A percentile compares a stretch with the other conserved stretches of the same genome.
phyloP scores from a whole-genome alignment of 2,113 vertebrate species.

The Melanotaenia duboulayi region DNA sequence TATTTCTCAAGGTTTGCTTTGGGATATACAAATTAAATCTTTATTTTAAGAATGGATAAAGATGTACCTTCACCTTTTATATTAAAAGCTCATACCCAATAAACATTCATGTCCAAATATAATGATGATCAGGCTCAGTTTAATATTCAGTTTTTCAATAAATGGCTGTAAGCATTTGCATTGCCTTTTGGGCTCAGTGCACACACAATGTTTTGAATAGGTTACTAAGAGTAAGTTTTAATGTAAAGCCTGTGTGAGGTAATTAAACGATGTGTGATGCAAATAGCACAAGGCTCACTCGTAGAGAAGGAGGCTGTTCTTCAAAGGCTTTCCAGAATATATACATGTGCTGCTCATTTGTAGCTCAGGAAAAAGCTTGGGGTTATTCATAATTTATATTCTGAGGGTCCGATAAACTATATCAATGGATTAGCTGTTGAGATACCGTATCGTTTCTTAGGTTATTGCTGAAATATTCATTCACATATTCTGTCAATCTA shows the following conservation, averaged over 20 bases:
- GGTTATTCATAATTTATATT: constrained; percentile 55
- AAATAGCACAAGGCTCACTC: constrained; percentile 31
- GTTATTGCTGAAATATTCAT: constrained; percentile 68
- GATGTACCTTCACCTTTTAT: background rate
- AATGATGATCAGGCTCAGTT: background rate
- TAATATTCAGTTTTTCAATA: background rate
- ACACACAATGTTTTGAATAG: constrained; percentile 4
- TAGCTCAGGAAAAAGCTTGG: constrained; percentile 37
- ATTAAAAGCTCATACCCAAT: background rate
- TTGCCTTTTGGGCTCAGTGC: background rate
- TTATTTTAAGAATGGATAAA: background rate
- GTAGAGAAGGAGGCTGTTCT: constrained; percentile 22
- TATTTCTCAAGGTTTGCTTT: constrained; percentile 13
- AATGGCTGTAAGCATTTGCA: background rate
- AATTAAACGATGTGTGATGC: constrained; percentile 35
- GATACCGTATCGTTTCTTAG: constrained; percentile 59
- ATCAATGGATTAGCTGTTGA: constrained; percentile 67
- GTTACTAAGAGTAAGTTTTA: background rate
- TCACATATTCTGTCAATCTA: constrained; percentile 61
- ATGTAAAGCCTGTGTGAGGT: background rate
- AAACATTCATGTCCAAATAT: background rate
- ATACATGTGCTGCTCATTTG: constrained; percentile 48
- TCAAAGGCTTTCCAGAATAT: constrained; percentile 39
- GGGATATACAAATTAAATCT: background rate
- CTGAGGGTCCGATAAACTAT: constrained; percentile 50